Evolutionary conservation across 2,113 vertebrate genomes (phyloP).

Genomic region (Pterocles gutturalis): DNA sequence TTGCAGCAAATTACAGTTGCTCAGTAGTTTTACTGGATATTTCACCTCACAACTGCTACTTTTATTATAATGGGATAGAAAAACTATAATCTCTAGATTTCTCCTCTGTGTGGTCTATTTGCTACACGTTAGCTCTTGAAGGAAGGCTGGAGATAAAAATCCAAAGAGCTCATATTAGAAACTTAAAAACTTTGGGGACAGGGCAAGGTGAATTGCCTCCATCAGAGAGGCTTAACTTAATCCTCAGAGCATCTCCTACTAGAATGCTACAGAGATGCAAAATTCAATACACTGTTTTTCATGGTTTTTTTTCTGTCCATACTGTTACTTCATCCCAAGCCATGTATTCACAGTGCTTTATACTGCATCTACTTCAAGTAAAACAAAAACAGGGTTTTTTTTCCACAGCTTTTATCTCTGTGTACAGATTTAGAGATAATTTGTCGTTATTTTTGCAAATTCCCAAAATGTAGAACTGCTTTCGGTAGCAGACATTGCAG

Average conservation of each 20-base stretch:
- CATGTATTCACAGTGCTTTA: neutral
- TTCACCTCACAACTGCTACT: neutral
- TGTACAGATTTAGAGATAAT: neutral
- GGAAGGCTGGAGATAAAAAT: neutral
- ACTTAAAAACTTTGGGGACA: neutral
- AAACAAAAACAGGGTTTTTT: neutral
- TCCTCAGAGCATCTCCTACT: neutral
- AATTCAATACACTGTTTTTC: neutral
- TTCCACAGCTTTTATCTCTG: neutral
- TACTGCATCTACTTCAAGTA: neutral
- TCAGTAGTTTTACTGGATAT: neutral
- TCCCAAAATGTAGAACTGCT: neutral
- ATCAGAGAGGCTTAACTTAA: neutral
- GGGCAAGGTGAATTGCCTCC: neutral
- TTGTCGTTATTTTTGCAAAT: neutral
- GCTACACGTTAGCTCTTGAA: neutral
- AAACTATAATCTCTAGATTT: neutral
- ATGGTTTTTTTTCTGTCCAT: neutral
- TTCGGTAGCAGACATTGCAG: neutral
- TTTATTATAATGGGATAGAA: neutral
- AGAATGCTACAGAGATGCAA: neutral
- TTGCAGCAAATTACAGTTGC: neutral
- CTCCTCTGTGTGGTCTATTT: neutral
- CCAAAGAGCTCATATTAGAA: neutral
- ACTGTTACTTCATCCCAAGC: neutral